phyloP scores from a whole-genome alignment of 1,140 invertebrate genomes.

The Calliphora vicina region DNA sequence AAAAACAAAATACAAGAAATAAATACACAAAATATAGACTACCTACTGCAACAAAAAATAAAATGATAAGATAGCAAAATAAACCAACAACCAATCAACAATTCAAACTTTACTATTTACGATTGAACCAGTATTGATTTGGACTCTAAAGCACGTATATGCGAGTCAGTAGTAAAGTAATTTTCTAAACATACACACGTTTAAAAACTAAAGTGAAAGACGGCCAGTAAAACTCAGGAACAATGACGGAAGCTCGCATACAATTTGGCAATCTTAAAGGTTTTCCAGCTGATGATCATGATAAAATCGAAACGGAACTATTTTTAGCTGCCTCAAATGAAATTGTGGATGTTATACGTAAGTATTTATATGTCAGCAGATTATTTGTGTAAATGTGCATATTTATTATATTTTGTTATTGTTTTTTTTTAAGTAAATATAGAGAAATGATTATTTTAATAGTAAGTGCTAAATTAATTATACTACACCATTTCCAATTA shows the following conservation, averaged over 20 bases:
- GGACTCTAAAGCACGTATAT: not conserved
- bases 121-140: not conserved
- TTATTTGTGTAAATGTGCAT: conserved; percentile 7
- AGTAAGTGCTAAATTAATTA: not conserved
- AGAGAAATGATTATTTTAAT: not conserved
- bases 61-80: not conserved
- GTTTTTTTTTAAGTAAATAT: not conserved
- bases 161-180: not conserved
- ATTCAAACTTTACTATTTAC: not conserved
- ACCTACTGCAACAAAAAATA: not conserved
- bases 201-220: not conserved
- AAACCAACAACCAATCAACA: not conserved
- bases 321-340: conserved; percentile 71
- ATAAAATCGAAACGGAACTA: conserved; percentile 69
- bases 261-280: conserved; percentile 58
- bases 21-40: too few relatives aligned
- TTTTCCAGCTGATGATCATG: conserved; percentile 65
- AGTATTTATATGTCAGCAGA: conserved; percentile 41
- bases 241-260: conserved; percentile 45
- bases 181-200: not conserved
- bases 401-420: not conserved
- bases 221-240: not conserved
- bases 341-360: conserved; percentile 71
- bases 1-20: too few relatives aligned
- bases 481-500: not conserved